Evolutionary conservation across 2,888 invertebrate genomes (phyloP), one percentile per base, ranked within the genome.

Genomic region (Pediacus dermestoides): DNA sequence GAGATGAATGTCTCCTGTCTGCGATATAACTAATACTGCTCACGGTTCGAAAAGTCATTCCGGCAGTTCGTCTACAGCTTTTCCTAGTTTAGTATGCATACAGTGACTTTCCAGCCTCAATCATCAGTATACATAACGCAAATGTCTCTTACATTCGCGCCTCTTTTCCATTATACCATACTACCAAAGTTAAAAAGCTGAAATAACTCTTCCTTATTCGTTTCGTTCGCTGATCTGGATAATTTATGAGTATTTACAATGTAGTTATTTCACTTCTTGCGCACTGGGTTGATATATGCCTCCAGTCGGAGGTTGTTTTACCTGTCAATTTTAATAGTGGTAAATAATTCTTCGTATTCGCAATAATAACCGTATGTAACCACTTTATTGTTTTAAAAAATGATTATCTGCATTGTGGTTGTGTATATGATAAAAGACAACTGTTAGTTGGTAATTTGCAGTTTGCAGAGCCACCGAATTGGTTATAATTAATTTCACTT

Each of bases 71-170:
- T 41, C 42, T 30, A 26, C 30, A 36, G 34, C 35, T 30, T 30
- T 34, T 10, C 3, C 26, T 8, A 25, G 30, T 23, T 61, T 58
- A 54, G 60, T 59, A 60, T 60, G 61, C 58, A 53, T 57, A 40
- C 50, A 42, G 52, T 44, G 53, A 39, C 48, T 45, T 44, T 48
- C 45, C 50, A 49, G 54, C 57, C 56, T 60, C 61, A 61, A 60
- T 61, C 61, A 59, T 61, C 61, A 60, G 61, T 61, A 61, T 61
- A 59, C 61, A 61, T 60, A 58, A 55, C 57, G 60, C 55, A 61
- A 64, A 63, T 62, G 61, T 64, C 61, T 59, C 58, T 52, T 60
- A 56, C 61, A 57, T 63, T 61, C 56, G 57, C 60, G 60, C 61
- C 57, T 60, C 58, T 56, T 60, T 62, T 56, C 60, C 58, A 58